phyloP scores from a whole-genome alignment of 1,140 invertebrate genomes.

The Zaprionus africanus region DNA sequence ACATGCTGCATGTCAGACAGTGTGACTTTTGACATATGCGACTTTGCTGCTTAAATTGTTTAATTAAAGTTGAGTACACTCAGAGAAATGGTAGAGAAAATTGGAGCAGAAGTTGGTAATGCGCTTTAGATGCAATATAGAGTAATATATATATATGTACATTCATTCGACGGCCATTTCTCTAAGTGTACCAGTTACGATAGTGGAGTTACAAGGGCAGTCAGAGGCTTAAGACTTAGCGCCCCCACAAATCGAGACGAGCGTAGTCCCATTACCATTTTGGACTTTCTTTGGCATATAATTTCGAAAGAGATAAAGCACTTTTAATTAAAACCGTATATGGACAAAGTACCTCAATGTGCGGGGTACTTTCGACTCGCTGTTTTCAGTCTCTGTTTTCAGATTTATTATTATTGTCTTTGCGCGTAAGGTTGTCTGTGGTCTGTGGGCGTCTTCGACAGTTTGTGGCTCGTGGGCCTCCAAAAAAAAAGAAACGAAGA shows the following conservation, averaged over 20 bases:
- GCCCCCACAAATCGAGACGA: conserved; percentile 47
- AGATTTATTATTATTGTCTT: conserved; percentile 36
- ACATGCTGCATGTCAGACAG: conserved; percentile 69
- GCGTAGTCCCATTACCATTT: conserved; percentile 3
- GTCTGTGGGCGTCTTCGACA: conserved; percentile 61
- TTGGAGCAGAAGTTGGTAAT: not conserved
- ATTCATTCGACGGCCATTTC: conserved; percentile 6
- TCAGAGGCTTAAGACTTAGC: conserved; percentile 25
- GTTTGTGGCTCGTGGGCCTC: conserved; percentile 17
- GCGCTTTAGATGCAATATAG: no score
- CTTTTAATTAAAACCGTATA: conserved; percentile 74
- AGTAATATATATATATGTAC: not conserved
- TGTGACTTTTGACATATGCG: conserved; percentile 54
- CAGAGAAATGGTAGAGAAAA: conserved; percentile 12
- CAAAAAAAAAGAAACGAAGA: conserved; percentile 46
- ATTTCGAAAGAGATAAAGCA: conserved; percentile 39
- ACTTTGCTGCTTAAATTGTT: conserved; percentile 63
- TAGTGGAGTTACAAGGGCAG: conserved; percentile 44
- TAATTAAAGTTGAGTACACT: conserved; percentile 58
- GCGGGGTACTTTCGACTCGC: conserved; percentile 27
- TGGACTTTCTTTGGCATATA: conserved; percentile 65
- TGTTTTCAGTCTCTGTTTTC: not conserved
- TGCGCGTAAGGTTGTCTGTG: conserved; percentile 8
- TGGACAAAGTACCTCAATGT: conserved; percentile 39
- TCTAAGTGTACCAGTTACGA: conserved; percentile 20